phyloP scores from a whole-genome alignment of 2,113 vertebrate genomes.

The Rostratula benghalensis region DNA sequence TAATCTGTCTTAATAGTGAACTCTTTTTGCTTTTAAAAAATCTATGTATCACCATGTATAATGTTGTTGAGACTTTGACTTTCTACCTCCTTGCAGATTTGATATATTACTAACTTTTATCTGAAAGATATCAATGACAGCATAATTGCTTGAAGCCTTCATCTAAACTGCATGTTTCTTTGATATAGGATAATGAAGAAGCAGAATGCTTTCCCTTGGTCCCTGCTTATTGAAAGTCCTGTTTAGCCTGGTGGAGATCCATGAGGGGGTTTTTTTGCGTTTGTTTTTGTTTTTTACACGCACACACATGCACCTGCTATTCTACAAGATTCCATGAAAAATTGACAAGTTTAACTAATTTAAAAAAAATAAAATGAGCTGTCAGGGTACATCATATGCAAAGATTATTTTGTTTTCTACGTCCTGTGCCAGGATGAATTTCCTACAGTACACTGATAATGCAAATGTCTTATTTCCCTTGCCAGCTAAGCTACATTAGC shows the following conservation, averaged over 20 bases:
- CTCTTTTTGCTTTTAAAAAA: not conserved
- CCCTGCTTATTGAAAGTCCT: not conserved
- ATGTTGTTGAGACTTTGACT: not conserved
- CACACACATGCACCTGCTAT: not conserved
- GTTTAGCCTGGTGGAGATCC: not conserved
- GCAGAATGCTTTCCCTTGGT: not conserved
- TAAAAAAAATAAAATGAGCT: not conserved
- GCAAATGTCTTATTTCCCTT: not conserved
- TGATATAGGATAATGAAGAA: not conserved
- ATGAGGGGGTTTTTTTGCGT: not conserved
- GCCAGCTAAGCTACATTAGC: not conserved
- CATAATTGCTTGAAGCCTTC: not conserved
- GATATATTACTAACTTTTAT: constrained; percentile 16
- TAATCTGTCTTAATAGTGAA: constrained; percentile 37
- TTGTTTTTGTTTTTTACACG: not conserved
- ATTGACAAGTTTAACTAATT: not conserved
- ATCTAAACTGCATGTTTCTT: not conserved
- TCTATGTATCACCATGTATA: not conserved
- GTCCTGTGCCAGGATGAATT: not conserved
- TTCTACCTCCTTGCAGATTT: not conserved
- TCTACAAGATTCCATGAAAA: not conserved
- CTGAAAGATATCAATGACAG: not conserved
- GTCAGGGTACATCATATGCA: not conserved
- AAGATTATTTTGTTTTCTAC: not conserved
- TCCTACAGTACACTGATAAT: not conserved